phyloP scores from a whole-genome alignment of 1,140 invertebrate species.

The Drosophila asahinai region DNA sequence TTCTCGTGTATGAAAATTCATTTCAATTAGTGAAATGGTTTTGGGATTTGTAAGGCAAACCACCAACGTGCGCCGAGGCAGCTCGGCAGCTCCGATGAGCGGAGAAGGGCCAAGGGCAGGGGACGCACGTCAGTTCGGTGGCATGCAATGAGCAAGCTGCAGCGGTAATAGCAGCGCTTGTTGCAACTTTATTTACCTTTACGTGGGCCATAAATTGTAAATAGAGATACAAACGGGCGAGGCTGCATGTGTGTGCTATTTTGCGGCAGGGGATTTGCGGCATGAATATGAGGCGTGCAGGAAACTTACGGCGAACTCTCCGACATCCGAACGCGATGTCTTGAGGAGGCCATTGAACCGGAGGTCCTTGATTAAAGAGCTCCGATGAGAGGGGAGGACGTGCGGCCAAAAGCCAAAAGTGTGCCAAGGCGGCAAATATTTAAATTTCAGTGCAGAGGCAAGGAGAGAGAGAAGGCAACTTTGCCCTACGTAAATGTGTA shows the following conservation, averaged over 20 bases:
- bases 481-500: constrained; percentile 43
- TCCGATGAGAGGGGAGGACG: not conserved
- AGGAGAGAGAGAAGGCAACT: constrained; percentile 8
- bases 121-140: constrained; percentile 38
- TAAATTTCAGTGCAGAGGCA: constrained; percentile 23
- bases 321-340: constrained; percentile 7
- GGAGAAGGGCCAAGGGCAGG: constrained; percentile 2
- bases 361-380: constrained; percentile 5
- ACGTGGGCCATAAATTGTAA: constrained; percentile 73
- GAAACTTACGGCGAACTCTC: constrained; percentile 25
- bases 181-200: constrained; percentile 78
- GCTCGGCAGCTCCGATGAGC: not conserved
- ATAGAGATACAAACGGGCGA: constrained; percentile 63
- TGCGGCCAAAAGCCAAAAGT: constrained; percentile 25
- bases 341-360: constrained; percentile 65
- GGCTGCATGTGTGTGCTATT: constrained; percentile 37
- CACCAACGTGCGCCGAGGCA: constrained; percentile 36
- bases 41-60: constrained; percentile 78
- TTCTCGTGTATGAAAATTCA: constrained; percentile 76
- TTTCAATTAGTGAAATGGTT: constrained; percentile 84
- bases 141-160: constrained; percentile 49
- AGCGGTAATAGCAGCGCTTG: constrained; percentile 43
- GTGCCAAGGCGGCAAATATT: constrained; percentile 38
- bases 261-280: constrained; percentile 23
- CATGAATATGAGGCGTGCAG: constrained; percentile 53